Conservation (phyloP, 2,888 invertebrate species). For the Dryocosmus kuriphilus region DNA sequence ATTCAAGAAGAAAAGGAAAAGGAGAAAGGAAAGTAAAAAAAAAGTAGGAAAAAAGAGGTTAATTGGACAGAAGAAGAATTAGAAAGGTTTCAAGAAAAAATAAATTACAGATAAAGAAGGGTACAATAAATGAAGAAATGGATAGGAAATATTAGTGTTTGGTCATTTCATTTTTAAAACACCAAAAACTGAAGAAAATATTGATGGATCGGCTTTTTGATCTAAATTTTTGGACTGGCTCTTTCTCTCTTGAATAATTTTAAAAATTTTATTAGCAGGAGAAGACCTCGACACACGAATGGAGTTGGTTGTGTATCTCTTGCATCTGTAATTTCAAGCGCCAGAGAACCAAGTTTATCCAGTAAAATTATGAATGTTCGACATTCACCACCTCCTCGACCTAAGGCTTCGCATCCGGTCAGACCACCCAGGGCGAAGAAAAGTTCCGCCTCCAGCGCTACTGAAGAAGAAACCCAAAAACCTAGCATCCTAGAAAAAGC, state of each 20-base stretch:
- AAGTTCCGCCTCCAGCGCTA: slow-evolving; percentile 79
- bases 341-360: slow-evolving; percentile 59
- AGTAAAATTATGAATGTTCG: slow-evolving; percentile 64
- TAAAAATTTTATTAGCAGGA: slow-evolving; percentile 64
- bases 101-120: too few species aligned
- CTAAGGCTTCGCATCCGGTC: slow-evolving; percentile 75
- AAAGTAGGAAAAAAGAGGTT: too few species aligned
- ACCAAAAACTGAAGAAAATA: too few species aligned
- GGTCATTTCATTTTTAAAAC: too few species aligned
- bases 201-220: too few species aligned
- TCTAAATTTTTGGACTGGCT: too few species aligned
- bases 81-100: too few species aligned
- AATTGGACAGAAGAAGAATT: too few species aligned
- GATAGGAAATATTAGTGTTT: too few species aligned
- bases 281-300: slow-evolving; percentile 84
- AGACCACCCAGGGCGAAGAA: slow-evolving; percentile 88
- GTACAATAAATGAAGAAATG: too few species aligned
- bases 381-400: slow-evolving; percentile 51
- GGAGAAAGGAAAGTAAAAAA: too few species aligned
- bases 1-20: too few species aligned
- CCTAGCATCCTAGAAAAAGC: slow-evolving; percentile 52
- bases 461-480: slow-evolving; percentile 58
- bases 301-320: slow-evolving; percentile 89
- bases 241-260: neutral
- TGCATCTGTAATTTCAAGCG: slow-evolving; percentile 77